These are phyloP conservation scores for Nycticebus coucang DNA, from an alignment of 2,113 vertebrate genomes.

Conservation along the genomic window DNA sequence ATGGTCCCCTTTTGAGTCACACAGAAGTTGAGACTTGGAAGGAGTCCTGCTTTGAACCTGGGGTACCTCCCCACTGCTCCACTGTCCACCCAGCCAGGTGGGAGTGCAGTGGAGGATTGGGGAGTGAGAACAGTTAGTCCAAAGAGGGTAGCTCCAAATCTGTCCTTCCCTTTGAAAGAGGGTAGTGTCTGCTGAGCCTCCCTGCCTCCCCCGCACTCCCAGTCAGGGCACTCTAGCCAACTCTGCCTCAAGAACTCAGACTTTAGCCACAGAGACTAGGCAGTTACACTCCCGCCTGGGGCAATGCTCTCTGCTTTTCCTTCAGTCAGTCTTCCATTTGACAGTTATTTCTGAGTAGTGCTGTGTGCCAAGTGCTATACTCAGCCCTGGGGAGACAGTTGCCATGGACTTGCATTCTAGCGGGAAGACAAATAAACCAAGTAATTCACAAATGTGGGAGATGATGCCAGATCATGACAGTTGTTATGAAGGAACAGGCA, in stretches of 20 bases:
- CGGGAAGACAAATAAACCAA: background rate
- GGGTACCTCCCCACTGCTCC: too few relatives aligned
- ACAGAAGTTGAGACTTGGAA: background rate
- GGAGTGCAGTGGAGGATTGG: accelerated
- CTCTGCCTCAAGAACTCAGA: background rate
- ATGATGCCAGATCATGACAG: background rate
- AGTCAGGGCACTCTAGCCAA: background rate
- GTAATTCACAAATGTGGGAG: background rate
- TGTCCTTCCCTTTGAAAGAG: background rate
- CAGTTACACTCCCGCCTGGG: background rate
- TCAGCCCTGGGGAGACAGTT: background rate
- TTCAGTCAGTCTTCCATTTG: background rate
- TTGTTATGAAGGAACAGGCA: background rate
- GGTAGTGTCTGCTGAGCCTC: background rate
- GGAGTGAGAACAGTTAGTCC: background rate
- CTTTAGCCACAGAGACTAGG: background rate
- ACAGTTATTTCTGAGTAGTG: background rate
- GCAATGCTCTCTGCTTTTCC: too few relatives aligned
- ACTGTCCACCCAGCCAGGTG: background rate
- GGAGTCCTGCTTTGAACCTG: too few relatives aligned
- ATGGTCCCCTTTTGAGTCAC: background rate
- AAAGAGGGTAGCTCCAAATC: background rate
- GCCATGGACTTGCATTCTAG: background rate
- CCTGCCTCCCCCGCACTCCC: too few relatives aligned
- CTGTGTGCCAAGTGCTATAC: background rate